These are phyloP conservation scores for Theonella swinhoei DNA, from an alignment of 37 sponge, comb jelly and placozoan genomes.

Conservation along the genomic window DNA sequence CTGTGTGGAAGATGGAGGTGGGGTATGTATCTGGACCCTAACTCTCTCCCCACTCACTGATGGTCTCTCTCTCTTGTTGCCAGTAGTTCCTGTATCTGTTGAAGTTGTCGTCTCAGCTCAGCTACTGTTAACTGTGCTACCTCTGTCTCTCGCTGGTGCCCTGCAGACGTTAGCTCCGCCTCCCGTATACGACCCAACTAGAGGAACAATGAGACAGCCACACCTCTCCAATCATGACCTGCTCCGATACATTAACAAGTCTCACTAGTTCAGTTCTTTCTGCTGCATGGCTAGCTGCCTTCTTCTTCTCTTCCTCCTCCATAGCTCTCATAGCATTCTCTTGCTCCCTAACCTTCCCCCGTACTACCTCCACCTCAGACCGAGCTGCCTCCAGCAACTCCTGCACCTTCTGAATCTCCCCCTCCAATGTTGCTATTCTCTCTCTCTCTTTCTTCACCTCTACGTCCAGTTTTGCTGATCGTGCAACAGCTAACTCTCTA, in stretches of 20 bases:
- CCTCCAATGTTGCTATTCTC: not conserved
- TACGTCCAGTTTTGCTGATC: conserved; percentile 37
- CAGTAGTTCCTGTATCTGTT: conserved; percentile 75
- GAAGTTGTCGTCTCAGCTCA: conserved; percentile 51
- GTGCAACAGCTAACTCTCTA: conserved; percentile 35
- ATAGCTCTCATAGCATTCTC: not conserved
- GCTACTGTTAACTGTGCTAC: conserved; percentile 32
- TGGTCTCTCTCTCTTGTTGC: conserved; percentile 73
- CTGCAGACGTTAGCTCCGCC: conserved; percentile 23
- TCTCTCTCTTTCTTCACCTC: conserved; percentile 31
- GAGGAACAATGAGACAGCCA: not conserved
- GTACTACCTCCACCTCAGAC: not conserved
- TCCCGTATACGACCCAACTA: conserved; percentile 7
- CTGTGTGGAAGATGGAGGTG: not conserved
- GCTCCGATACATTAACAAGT: conserved; percentile 74
- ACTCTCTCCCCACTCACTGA: not conserved
- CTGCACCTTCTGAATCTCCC: not conserved
- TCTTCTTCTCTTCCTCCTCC: not conserved
- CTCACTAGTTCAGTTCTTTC: not conserved
- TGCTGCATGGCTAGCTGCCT: not conserved
- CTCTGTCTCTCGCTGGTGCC: conserved; percentile 40
- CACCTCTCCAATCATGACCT: not conserved
- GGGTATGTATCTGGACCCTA: not conserved
- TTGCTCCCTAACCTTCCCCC: not conserved
- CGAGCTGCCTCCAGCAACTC: not conserved